Evolutionary conservation across 2,888 invertebrate genomes (phyloP).

Genomic region (Hololepta plana): DNA sequence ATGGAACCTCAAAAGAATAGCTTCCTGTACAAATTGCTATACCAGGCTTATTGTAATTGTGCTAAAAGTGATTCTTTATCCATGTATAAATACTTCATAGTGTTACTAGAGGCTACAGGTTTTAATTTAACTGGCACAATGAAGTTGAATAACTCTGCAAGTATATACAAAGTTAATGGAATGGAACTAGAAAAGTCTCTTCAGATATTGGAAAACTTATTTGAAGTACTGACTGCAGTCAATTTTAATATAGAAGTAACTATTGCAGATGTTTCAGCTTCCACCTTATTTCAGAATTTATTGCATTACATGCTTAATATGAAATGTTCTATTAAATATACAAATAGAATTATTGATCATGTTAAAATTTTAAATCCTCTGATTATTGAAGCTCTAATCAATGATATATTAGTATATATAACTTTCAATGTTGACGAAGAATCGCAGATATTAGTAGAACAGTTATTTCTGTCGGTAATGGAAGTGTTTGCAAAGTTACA

Average conservation of each 20-base stretch:
- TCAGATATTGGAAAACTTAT: no score
- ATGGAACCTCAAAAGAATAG: no score
- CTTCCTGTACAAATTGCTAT: no score
- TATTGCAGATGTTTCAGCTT: constrained; percentile 12
- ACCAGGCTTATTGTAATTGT: no score
- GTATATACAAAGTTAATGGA: no score
- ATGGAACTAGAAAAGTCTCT: no score
- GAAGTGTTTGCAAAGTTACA: constrained; percentile 22
- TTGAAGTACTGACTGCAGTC: constrained; percentile 7
- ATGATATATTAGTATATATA: constrained; percentile 16
- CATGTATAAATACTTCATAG: constrained; percentile 16
- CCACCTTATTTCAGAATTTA: constrained; percentile 17
- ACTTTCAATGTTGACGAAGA: constrained; percentile 15
- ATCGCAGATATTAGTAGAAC: constrained; percentile 14
- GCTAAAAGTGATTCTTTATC: constrained; percentile 13
- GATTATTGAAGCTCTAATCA: constrained; percentile 17
- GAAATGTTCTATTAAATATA: constrained; percentile 13
- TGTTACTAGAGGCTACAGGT: constrained; percentile 16
- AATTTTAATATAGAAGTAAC: constrained; percentile 12
- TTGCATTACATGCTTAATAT: constrained; percentile 14
- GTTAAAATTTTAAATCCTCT: constrained; percentile 20
- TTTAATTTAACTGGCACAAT: constrained; percentile 15
- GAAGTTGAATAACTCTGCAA: constrained; percentile 10
- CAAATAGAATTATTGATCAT: constrained; percentile 17
- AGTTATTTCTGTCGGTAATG: constrained; percentile 17